A percentile compares a stretch with the other conserved stretches of the same genome.
These are phyloP conservation scores for Caenorhabditis doughertyi DNA, from an alignment of 2,888 invertebrate species.

Conservation along the genomic window DNA sequence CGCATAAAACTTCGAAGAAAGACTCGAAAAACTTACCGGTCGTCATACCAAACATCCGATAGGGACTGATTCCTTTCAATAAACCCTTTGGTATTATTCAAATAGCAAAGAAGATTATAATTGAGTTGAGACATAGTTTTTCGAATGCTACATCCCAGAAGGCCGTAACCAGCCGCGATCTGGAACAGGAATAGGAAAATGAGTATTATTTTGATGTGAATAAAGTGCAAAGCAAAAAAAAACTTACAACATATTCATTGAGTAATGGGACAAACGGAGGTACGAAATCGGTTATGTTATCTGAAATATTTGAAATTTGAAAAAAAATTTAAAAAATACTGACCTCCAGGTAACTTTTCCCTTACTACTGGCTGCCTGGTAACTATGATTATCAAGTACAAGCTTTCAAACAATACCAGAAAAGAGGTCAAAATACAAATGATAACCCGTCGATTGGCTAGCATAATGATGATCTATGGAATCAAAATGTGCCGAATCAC, in stretches of 20 bases:
- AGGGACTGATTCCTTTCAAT: constrained; percentile 19
- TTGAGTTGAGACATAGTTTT: constrained; percentile 50
- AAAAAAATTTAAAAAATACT: not conserved
- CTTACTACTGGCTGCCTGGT: no score
- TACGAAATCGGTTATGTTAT: constrained; percentile 18
- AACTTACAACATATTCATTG: constrained; percentile 40
- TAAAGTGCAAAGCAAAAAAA: not conserved
- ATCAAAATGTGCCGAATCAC: no score
- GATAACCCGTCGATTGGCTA: no score
- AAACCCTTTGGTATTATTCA: constrained; percentile 28
- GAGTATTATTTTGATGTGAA: no score
- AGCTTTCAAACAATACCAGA: no score
- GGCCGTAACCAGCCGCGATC: constrained; percentile 9
- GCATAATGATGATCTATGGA: no score
- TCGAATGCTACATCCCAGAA: constrained; percentile 32
- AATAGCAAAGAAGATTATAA: constrained; percentile 39
- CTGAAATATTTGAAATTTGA: constrained; percentile 25
- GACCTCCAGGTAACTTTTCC: no score
- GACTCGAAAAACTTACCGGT: no score
- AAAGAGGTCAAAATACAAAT: no score
- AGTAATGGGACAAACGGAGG: constrained; percentile 35
- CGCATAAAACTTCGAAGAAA: no score
- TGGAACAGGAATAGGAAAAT: not conserved
- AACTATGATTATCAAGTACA: no score
- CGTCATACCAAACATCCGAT: constrained; percentile 21